These are phyloP conservation scores for Venturia canescens DNA, from an alignment of 1,140 invertebrate genomes.

Conservation along the genomic window DNA sequence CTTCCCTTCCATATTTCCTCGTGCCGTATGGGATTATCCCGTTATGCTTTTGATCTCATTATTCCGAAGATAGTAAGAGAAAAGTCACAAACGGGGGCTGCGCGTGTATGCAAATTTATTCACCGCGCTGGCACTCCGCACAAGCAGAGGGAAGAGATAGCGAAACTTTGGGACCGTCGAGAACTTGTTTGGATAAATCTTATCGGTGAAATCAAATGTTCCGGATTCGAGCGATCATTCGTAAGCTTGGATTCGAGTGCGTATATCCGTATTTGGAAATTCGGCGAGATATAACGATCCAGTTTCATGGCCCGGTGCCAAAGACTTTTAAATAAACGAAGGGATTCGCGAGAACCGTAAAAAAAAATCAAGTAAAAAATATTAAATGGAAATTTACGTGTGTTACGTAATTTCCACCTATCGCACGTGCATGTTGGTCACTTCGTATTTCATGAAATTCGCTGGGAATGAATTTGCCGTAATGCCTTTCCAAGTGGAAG, in stretches of 20 bases:
- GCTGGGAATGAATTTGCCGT: not conserved
- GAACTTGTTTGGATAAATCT: not conserved
- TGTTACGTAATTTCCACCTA: slow-evolving; percentile 23
- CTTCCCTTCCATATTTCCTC: not conserved
- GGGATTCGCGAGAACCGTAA: not conserved
- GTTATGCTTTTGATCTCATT: slow-evolving; percentile 9
- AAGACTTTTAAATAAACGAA: slow-evolving; percentile 10
- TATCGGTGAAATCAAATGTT: slow-evolving; percentile 19
- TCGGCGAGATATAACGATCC: not conserved
- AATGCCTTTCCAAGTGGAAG: not conserved
- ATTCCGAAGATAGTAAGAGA: not conserved
- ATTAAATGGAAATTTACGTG: slow-evolving; percentile 22
- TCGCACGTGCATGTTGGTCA: not conserved
- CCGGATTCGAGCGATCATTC: slow-evolving; percentile 7
- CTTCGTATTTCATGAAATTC: slow-evolving; percentile 14
- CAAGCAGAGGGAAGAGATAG: not conserved
- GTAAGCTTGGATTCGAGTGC: not conserved
- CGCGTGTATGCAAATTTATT: slow-evolving; percentile 53
- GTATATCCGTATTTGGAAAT: not conserved
- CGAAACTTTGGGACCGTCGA: not conserved
- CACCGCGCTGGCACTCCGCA: slow-evolving; percentile 34
- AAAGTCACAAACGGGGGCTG: slow-evolving; percentile 4
- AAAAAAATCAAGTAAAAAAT: not conserved
- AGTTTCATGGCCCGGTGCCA: slow-evolving; percentile 13
- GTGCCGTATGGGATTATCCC: slow-evolving; percentile 3